Percentiles rank a stretch among this genome's conserved stretches.
Evolutionary conservation across 2,113 vertebrate species (phyloP).

Genomic region (Sylvilagus bachmani): DNA sequence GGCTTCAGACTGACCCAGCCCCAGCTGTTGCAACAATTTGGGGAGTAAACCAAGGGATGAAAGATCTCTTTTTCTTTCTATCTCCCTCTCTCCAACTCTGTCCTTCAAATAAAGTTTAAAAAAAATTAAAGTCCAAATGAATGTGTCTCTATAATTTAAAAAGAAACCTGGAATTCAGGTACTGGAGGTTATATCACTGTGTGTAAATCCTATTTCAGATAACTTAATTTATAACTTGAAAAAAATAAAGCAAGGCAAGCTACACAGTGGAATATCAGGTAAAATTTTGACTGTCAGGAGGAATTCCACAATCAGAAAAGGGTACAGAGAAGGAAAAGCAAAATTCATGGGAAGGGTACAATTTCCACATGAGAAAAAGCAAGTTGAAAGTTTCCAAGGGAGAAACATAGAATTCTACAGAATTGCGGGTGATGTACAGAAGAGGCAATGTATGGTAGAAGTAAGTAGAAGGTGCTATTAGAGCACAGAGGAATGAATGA

Average conservation of each 20-base stretch:
- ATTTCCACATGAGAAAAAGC: conserved; percentile 19
- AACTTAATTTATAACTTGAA: conserved; percentile 39
- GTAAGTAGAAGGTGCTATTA: not conserved
- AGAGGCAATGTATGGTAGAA: not conserved
- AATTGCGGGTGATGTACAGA: not conserved
- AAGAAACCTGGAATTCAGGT: not conserved
- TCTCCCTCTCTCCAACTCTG: too few species aligned
- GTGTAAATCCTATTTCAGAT: conserved; percentile 43
- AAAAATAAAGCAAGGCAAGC: conserved; percentile 33
- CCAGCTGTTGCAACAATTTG: too few species aligned
- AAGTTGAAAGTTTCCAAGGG: conserved; percentile 9
- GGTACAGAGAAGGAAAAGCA: conserved; percentile 2
- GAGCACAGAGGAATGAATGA: conserved; percentile 10
- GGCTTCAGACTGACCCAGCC: too few species aligned
- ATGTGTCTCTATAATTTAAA: conserved; percentile 43
- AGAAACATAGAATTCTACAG: not conserved
- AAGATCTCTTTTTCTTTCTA: too few species aligned
- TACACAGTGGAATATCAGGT: not conserved
- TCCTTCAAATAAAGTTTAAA: too few species aligned
- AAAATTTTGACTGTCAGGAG: not conserved
- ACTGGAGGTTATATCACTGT: not conserved
- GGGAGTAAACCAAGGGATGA: too few species aligned
- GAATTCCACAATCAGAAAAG: not conserved
- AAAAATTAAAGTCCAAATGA: not conserved
- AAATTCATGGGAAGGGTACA: not conserved